These are phyloP conservation scores for Hippoglossus stenolepis DNA, from an alignment of 2,113 vertebrate genomes.

Conservation along the genomic window DNA sequence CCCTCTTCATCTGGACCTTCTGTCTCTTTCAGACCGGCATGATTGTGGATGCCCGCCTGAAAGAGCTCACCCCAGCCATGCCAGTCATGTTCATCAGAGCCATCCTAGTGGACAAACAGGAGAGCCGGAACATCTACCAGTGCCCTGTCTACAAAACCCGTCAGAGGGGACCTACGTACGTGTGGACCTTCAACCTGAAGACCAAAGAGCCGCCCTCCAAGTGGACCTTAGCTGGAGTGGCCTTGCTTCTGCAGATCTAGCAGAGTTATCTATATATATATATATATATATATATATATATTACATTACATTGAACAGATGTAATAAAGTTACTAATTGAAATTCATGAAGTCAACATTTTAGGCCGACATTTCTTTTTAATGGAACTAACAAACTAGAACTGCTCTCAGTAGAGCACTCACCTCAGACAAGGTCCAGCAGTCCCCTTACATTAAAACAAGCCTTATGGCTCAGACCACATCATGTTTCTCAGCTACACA, in stretches of 20 bases:
- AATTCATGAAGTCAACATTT: too few relatives aligned
- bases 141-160: conserved; percentile 94
- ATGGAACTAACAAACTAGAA: too few relatives aligned
- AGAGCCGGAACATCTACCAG: conserved; percentile 82
- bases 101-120: conserved; percentile 89
- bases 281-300: too few relatives aligned
- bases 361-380: too few relatives aligned
- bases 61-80: conserved; percentile 91
- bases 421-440: too few relatives aligned
- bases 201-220: conserved; percentile 91
- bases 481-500: too few relatives aligned
- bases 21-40: conserved; percentile 81
- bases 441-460: too few relatives aligned
- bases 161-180: conserved; percentile 91
- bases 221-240: conserved; percentile 94
- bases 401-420: too few relatives aligned
- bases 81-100: conserved; percentile 93
- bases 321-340: too few relatives aligned
- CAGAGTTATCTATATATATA: not conserved
- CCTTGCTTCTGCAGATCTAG: conserved; percentile 89
- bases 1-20: not conserved
- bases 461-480: too few relatives aligned
- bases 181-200: conserved; percentile 97
- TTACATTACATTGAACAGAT: too few relatives aligned
- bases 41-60: conserved; percentile 88